Conservation (phyloP, 2,113 vertebrate genomes). For the Pristiophorus japonicus region DNA sequence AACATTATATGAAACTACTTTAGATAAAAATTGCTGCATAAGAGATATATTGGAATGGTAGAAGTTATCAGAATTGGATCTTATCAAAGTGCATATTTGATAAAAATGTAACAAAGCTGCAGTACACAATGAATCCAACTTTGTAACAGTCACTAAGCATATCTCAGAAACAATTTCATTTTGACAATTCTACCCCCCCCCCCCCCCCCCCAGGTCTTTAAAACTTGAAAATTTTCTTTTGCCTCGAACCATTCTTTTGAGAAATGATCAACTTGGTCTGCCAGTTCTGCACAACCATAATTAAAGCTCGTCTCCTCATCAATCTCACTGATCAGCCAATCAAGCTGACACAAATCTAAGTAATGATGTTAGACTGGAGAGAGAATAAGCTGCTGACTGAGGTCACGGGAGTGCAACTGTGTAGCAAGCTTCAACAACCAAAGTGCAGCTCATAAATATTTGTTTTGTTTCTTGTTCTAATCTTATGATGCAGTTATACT, state of each 20-base stretch:
- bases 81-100: background rate
- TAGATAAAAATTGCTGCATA: background rate
- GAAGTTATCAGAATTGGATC: background rate
- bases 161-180: background rate
- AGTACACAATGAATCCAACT: background rate
- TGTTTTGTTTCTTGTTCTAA: background rate
- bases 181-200: background rate
- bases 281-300: background rate
- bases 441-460: background rate
- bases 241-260: background rate
- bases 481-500: background rate
- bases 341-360: background rate
- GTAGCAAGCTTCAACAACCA: background rate
- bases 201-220: background rate
- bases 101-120: background rate
- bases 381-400: background rate
- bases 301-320: background rate
- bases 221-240: background rate
- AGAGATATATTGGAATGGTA: background rate
- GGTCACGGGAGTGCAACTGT: background rate
- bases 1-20: background rate
- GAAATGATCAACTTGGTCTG: background rate
- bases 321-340: background rate
- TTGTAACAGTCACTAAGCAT: background rate
- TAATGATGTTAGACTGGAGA: background rate